phyloP scores from a whole-genome alignment of 2,113 vertebrate species.

The Corythaixoides concolor region DNA sequence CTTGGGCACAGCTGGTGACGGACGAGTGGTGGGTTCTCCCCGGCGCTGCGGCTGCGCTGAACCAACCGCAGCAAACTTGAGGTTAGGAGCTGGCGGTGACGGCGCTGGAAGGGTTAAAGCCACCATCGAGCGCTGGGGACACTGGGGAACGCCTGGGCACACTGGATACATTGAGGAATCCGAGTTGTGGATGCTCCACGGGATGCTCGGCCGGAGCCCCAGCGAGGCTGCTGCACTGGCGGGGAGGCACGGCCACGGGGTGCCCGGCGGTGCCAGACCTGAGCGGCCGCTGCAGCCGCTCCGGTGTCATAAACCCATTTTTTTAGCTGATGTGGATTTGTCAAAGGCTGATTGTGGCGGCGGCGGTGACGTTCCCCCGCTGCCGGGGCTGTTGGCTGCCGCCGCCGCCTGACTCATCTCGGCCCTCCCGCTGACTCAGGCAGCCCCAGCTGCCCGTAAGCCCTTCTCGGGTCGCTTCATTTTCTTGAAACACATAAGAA shows the following conservation, averaged over 20 bases:
- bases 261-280: fast-evolving
- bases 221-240: fast-evolving
- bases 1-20: fast-evolving
- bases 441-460: neutral
- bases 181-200: neutral
- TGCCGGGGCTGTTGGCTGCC: neutral
- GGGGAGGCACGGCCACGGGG: neutral
- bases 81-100: neutral
- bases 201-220: neutral
- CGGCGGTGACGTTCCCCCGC: neutral
- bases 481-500: neutral
- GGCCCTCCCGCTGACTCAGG: neutral
- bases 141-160: no score
- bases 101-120: neutral
- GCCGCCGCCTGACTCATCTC: neutral
- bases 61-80: fast-evolving
- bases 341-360: neutral
- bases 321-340: neutral
- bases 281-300: fast-evolving
- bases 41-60: fast-evolving
- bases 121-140: fast-evolving
- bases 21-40: fast-evolving
- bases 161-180: neutral
- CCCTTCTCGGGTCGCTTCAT: neutral
- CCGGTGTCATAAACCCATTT: fast-evolving